phyloP scores from a whole-genome alignment of 2,888 invertebrate genomes.

The Cephonodes hylas region DNA sequence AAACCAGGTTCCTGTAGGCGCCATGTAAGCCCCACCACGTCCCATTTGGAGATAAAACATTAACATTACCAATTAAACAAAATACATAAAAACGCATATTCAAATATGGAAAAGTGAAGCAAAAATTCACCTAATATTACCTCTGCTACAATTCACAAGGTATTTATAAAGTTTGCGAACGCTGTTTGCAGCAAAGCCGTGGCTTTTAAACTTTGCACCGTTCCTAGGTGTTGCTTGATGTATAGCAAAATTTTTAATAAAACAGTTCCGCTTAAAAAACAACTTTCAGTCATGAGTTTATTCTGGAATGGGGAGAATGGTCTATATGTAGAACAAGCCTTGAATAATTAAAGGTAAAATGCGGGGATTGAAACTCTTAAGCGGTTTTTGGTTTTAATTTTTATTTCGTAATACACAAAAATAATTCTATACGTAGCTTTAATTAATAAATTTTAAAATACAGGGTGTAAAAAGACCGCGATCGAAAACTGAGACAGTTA shows the following conservation, averaged over 20 bases:
- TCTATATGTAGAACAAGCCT: not conserved
- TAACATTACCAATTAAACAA: too few species aligned
- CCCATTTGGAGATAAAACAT: not conserved
- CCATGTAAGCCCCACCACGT: too few species aligned
- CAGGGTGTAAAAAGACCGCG: too few species aligned
- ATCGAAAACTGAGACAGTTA: too few species aligned
- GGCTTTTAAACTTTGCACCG: conserved; percentile 1
- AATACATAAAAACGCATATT: not conserved
- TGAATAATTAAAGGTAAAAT: not conserved
- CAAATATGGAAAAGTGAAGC: not conserved
- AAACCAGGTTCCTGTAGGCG: too few species aligned
- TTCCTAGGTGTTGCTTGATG: not conserved
- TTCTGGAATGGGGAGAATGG: not conserved
- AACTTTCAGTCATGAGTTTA: not conserved
- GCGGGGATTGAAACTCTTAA: not conserved
- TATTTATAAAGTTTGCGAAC: conserved; percentile 23
- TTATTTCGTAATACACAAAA: too few species aligned
- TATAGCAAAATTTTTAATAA: not conserved
- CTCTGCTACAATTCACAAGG: conserved; percentile 9
- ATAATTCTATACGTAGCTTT: too few species aligned
- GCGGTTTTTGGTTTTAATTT: too few species aligned
- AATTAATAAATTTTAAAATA: too few species aligned
- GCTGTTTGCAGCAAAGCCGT: not conserved
- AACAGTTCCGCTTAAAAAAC: not conserved
- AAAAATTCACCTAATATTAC: not conserved